Conservation (phyloP, 2,888 invertebrate species). For the Halictus ligatus region DNA sequence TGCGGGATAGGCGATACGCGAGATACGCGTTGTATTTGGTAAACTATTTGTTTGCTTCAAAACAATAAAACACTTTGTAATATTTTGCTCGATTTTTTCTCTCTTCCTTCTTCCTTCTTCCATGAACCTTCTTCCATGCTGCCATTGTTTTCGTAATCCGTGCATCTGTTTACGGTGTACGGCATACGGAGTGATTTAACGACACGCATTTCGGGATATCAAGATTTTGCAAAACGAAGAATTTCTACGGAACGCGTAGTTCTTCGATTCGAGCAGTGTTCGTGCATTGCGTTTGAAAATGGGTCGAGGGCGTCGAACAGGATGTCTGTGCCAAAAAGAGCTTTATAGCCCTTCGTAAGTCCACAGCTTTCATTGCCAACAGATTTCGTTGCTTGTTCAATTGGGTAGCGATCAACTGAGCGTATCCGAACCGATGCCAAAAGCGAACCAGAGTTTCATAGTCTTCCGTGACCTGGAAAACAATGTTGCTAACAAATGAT, state of each 20-base stretch:
- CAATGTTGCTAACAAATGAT: not conserved
- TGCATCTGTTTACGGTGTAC: not conserved
- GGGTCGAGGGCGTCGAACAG: not conserved
- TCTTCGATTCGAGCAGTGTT: not conserved
- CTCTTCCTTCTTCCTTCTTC: not conserved
- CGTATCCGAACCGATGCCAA: slow-evolving; percentile 73
- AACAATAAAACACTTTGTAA: not conserved
- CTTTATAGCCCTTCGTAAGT: slow-evolving; percentile 46
- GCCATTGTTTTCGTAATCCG: not conserved
- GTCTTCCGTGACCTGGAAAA: slow-evolving; percentile 62
- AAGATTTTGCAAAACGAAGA: not conserved
- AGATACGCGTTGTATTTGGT: not conserved
- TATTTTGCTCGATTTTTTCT: not conserved
- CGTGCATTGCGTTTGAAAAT: not conserved
- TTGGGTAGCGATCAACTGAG: slow-evolving; percentile 56
- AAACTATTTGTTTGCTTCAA: not conserved
- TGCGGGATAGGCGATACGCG: not conserved
- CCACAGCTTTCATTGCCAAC: slow-evolving; percentile 49
- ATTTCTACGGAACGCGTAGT: not conserved
- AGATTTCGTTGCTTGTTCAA: slow-evolving; percentile 62
- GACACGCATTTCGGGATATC: not conserved
- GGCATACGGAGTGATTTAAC: not conserved
- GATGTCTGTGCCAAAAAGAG: not conserved
- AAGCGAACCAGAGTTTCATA: slow-evolving; percentile 66
- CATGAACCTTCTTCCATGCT: not conserved